A percentile compares a stretch with the other conserved stretches of the same genome.
phyloP scores from a whole-genome alignment of 1,140 invertebrate genomes.

The Psix sp. region DNA sequence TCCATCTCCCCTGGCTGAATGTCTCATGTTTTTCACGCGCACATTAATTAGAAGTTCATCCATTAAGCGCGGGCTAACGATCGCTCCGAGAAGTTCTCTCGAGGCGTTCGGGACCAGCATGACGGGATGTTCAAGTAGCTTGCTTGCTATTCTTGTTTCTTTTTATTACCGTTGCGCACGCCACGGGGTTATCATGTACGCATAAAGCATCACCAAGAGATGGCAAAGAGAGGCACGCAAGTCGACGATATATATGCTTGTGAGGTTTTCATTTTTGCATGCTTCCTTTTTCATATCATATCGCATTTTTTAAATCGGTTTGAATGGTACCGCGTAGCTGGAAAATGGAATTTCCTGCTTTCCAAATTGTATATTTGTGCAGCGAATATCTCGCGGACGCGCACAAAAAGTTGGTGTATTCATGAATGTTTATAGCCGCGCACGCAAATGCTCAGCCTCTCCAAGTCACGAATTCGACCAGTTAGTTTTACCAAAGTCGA shows the following conservation, averaged over 20 bases:
- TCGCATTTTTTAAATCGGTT: slow-evolving; percentile 58
- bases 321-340: slow-evolving; percentile 51
- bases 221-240: slow-evolving; percentile 69
- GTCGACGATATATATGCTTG: slow-evolving; percentile 72
- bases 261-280: slow-evolving; percentile 74
- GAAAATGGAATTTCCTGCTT: slow-evolving; percentile 60
- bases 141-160: slow-evolving; percentile 49
- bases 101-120: slow-evolving; percentile 46
- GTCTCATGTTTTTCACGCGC: slow-evolving; percentile 54
- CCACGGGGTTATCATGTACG: slow-evolving; percentile 53
- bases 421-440: slow-evolving; percentile 48
- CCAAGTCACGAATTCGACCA: slow-evolving; percentile 32
- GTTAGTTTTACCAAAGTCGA: slow-evolving; percentile 44
- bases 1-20: slow-evolving; percentile 56
- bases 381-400: slow-evolving; percentile 38
- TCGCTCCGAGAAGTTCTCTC: slow-evolving; percentile 12
- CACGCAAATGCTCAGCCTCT: slow-evolving; percentile 34
- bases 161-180: slow-evolving; percentile 49
- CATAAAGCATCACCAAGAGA: slow-evolving; percentile 62
- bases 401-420: slow-evolving; percentile 46
- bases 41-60: slow-evolving; percentile 47
- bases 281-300: slow-evolving; percentile 61
- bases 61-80: slow-evolving; percentile 21
- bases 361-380: slow-evolving; percentile 57
- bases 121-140: slow-evolving; percentile 53